phyloP scores from a whole-genome alignment of 2,888 invertebrate genomes.

The Cosmorhoe ocellata region DNA sequence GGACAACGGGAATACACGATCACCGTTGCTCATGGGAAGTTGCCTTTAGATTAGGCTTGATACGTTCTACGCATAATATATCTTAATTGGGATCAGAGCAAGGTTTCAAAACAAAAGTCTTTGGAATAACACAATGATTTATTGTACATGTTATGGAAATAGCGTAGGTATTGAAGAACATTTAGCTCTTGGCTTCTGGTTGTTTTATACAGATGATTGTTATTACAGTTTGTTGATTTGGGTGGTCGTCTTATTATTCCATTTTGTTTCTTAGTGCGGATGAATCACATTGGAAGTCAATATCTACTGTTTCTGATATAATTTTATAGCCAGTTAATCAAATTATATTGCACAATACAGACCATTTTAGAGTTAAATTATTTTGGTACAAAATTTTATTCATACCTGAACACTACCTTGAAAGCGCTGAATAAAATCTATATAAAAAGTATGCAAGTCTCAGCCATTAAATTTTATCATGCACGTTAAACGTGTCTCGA shows the following conservation, averaged over 20 bases:
- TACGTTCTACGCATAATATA: constrained; percentile 26
- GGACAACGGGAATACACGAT: too few relatives aligned
- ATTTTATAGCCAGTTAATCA: too few relatives aligned
- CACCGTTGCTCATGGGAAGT: not conserved
- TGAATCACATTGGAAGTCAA: too few relatives aligned
- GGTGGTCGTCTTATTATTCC: too few relatives aligned
- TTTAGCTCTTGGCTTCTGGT: constrained; percentile 5
- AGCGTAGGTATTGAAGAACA: constrained; percentile 16
- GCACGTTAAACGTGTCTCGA: constrained; percentile 12
- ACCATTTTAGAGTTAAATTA: too few relatives aligned
- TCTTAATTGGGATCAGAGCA: constrained; percentile 25
- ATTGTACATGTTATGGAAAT: constrained; percentile 15
- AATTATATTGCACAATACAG: too few relatives aligned
- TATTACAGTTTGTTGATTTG: constrained; percentile 4
- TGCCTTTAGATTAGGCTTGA: constrained; percentile 13
- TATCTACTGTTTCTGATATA: too few relatives aligned
- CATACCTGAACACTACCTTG: not conserved
- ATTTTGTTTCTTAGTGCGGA: too few relatives aligned
- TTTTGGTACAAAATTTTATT: too few relatives aligned
- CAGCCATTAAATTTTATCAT: constrained; percentile 8
- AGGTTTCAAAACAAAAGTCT: constrained; percentile 18
- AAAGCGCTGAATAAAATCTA: too few relatives aligned
- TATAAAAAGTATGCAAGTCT: too few relatives aligned
- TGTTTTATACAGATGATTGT: constrained; percentile 8
- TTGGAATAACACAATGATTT: constrained; percentile 18